Percentiles rank a stretch among this genome's conserved stretches.
phyloP scores from a whole-genome alignment of 1,140 invertebrate species.

The Ceratina calcarata region DNA sequence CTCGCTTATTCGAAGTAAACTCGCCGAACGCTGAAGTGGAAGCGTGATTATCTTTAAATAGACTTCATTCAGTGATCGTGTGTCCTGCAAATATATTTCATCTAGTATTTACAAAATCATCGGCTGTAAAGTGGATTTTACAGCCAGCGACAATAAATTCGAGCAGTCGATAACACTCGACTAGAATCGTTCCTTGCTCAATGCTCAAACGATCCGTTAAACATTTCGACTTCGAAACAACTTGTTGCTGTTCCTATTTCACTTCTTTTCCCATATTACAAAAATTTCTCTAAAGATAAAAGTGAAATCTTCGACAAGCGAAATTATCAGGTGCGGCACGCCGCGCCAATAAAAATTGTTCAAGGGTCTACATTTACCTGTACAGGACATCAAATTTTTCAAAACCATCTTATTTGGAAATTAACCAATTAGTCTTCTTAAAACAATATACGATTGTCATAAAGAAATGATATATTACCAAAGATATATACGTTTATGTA shows the following conservation, averaged over 20 bases:
- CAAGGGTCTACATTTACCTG: too few species aligned
- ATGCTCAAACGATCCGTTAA: background rate
- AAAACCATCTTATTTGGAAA: too few species aligned
- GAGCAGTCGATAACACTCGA: background rate
- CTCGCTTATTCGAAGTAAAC: conserved; percentile 24
- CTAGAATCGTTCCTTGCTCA: background rate
- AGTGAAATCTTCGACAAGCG: conserved; percentile 43
- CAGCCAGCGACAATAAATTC: conserved; percentile 7
- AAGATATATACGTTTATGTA: too few species aligned
- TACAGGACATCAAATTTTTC: too few species aligned
- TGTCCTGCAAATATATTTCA: conserved; percentile 50
- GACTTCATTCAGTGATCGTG: conserved; percentile 47
- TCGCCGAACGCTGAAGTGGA: conserved; percentile 46
- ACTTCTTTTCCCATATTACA: background rate
- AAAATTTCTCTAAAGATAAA: conserved; percentile 26
- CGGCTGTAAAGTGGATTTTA: conserved; percentile 34
- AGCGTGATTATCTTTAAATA: conserved; percentile 48
- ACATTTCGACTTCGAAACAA: conserved; percentile 17
- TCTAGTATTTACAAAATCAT: conserved; percentile 59
- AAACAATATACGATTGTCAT: too few species aligned
- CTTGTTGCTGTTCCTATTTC: background rate
- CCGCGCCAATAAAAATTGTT: conserved; percentile 43
- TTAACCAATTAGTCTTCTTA: too few species aligned
- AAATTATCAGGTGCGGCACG: conserved; percentile 38
- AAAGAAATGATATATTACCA: too few species aligned